phyloP scores from a whole-genome alignment of 2,113 vertebrate genomes.

The Podocnemis expansa region DNA sequence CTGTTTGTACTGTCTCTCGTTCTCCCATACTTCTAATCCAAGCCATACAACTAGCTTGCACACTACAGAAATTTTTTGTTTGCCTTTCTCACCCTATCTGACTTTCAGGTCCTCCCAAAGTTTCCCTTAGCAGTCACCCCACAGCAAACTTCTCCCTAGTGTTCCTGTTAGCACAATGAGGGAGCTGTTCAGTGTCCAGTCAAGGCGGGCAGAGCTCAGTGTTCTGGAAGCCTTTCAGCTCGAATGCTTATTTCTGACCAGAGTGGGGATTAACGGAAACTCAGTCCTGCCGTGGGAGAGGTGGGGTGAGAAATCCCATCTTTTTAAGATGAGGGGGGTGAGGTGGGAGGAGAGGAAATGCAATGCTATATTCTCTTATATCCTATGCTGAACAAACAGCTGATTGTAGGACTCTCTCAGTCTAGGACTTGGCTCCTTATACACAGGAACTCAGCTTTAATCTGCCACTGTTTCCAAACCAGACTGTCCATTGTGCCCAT shows the following conservation, averaged over 20 bases:
- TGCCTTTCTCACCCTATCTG: fast-evolving
- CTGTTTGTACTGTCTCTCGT: not conserved
- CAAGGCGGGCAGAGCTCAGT: not conserved
- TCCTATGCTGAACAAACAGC: not conserved
- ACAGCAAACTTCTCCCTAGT: not conserved
- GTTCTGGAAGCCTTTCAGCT: not conserved
- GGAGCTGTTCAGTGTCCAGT: not conserved
- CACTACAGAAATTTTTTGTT: not conserved
- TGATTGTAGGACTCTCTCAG: not conserved
- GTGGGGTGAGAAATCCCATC: not conserved
- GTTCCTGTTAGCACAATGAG: not conserved
- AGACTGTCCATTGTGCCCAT: not conserved
- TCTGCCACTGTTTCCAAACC: not conserved
- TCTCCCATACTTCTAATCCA: not conserved
- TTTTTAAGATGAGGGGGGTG: not conserved
- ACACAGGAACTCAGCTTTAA: not conserved
- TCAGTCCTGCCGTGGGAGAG: fast-evolving
- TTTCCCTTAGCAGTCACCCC: not conserved
- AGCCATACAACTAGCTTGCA: not conserved
- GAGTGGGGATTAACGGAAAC: not conserved
- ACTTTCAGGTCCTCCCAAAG: not conserved
- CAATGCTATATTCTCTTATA: not conserved
- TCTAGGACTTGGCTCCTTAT: too few relatives aligned
- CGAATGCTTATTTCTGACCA: fast-evolving
- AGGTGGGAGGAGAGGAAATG: not conserved